Conservation (phyloP, 2,888 invertebrate species). For the Archaeoteleia sp. region DNA sequence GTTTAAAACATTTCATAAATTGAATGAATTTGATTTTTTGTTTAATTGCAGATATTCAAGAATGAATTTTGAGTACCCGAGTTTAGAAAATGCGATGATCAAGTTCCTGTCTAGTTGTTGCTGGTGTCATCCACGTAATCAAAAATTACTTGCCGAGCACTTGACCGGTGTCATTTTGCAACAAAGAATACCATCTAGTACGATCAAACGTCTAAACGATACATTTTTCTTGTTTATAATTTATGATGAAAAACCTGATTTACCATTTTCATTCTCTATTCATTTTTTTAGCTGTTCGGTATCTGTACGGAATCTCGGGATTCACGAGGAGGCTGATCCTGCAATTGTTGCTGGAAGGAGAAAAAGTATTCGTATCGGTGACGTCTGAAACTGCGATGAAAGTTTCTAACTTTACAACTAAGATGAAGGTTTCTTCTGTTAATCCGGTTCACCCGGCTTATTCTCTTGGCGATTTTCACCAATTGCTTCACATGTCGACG, state of each 20-base stretch:
- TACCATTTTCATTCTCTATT: too few relatives aligned
- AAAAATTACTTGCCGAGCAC: constrained; percentile 87
- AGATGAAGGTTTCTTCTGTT: constrained; percentile 64
- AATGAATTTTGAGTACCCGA: constrained; percentile 68
- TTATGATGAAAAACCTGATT: too few relatives aligned
- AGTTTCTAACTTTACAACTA: constrained; percentile 59
- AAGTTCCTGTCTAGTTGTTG: constrained; percentile 89
- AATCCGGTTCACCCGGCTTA: constrained; percentile 80
- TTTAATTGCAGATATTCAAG: constrained; percentile 60
- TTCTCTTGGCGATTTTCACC: constrained; percentile 84
- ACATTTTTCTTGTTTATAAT: not conserved
- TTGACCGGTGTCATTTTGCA: constrained; percentile 85
- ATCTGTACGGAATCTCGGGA: constrained; percentile 84
- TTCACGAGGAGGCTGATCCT: constrained; percentile 91
- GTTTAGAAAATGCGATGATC: constrained; percentile 85
- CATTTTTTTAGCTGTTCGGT: constrained; percentile 70
- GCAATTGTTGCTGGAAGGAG: constrained; percentile 90
- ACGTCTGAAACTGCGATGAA: constrained; percentile 72
- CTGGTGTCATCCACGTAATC: constrained; percentile 89
- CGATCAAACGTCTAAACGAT: constrained; percentile 12
- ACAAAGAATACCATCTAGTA: constrained; percentile 76
- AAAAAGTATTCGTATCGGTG: constrained; percentile 87
- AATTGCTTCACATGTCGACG: constrained; percentile 84
- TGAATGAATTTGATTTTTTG: constrained; percentile 1
- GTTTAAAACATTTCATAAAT: too few relatives aligned